Evolutionary conservation across 2,797 vertebrate species (phyloP), one percentile per base, ranked within the genome.

Genomic region (Streptopelia turtur): DNA sequence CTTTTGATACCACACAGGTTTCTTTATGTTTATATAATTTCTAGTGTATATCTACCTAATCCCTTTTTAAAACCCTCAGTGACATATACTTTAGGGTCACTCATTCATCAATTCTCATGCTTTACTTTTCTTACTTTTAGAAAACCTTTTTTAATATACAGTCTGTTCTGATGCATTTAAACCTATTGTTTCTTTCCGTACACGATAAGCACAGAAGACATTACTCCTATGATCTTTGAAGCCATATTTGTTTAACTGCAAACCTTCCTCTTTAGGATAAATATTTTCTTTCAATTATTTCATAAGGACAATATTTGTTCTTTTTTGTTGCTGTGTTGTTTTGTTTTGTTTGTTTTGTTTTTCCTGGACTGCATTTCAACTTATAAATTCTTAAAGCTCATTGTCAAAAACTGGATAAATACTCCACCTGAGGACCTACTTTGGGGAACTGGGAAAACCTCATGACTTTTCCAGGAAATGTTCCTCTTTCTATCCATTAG

Each of bases 341-440:
- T 70, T 1, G 0, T 4, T 23, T 60, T 1, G 14, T 27, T 9
- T 1, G 0, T 4, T 23, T 60, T 1, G 14, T 21, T 9, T 1
- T 17, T 5, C 16, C 20, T 39, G 14, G 10, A 11, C 14, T 76
- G 14, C 12, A 47, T 55, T 85, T 89, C 2, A 4, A 13, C 24
- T 30, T 22, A 10, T 9, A 63, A 15, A 2, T 13, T 33, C 10
- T 80, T 50, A 59, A 83, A 77, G 13, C 20, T 66, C 15, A 35
- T 16, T 53, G 8, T 55, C 22, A 6, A 12, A 80, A 84, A 71
- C 7, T 50, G 31, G 3, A 35, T 70, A 77, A 94, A 74, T 74
- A 56, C 4, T 85, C 9, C 22, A 63, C 3, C 1, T 80, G 30
- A 85, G 10, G 16, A 64, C 16, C 5, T 72, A 11, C 30, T 6